Evolutionary conservation across 35 echinoderm and acorn worm genomes (phyloP).

Genomic region (Eucidaris tribuloides): DNA sequence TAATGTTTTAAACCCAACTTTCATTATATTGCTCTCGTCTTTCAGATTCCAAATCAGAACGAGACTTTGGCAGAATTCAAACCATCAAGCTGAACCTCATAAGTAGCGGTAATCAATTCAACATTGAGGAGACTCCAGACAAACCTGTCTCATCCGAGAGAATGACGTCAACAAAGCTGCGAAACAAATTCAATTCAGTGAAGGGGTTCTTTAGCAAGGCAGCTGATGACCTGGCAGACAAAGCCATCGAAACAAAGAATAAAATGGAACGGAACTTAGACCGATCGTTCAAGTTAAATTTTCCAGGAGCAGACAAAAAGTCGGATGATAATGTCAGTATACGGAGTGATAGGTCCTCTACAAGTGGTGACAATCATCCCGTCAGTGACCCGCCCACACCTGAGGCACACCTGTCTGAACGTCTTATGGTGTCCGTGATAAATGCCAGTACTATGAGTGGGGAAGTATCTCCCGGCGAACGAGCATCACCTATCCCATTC

Average conservation of each 20-base stretch:
- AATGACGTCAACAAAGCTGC: neutral
- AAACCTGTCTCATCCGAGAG: neutral
- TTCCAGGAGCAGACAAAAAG: constrained; percentile 36
- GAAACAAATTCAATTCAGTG: constrained; percentile 26
- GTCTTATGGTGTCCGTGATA: neutral
- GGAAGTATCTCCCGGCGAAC: neutral
- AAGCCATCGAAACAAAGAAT: constrained; percentile 62
- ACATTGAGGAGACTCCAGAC: neutral
- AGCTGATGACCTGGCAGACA: constrained; percentile 62
- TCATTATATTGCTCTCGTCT: too few species aligned
- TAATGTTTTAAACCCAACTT: too few species aligned
- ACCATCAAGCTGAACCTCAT: neutral
- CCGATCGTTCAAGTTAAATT: constrained; percentile 50
- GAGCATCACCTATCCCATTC: neutral
- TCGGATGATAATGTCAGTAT: constrained; percentile 64
- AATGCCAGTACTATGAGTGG: constrained; percentile 9
- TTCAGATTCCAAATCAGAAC: constrained; percentile 7
- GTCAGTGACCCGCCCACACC: neutral
- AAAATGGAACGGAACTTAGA: constrained; percentile 49
- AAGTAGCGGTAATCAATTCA: neutral
- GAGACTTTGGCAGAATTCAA: constrained; percentile 18
- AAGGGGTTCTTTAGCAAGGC: constrained; percentile 69
- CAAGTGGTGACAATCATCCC: neutral
- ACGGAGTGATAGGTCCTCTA: constrained; percentile 2
- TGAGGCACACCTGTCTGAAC: neutral